Base-by-base conservation (phyloP, 2,797 vertebrate species). In the Cirrhinus molitorella region DNA sequence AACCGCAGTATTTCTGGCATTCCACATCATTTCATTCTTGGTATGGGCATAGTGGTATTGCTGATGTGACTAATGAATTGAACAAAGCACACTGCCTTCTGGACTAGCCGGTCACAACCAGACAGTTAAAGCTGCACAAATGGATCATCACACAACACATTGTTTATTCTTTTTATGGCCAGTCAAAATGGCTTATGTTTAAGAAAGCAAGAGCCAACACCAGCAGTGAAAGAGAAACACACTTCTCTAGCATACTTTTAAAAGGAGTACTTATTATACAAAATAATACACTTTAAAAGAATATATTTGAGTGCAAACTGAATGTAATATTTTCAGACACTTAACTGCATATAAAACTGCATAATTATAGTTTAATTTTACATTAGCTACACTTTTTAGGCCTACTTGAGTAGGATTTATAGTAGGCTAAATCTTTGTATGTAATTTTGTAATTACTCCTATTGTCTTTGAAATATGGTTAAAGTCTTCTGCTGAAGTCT, bases 11-110 rank as follows among this genome's bases (percentile, higher is more conserved):
- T 28, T 53, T 40, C 16, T 40, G 77, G 23, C 31, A 55, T 19
- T 79, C 67, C 13, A 67, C 67, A 21, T n/a, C 9, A 11, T 67
- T 49, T 25, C 19, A 68, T 70, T 70, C 66, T 68, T 25, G 16
- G 7, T 23, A 37, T 34, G 28, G 49, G 13, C 53, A 28, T 55
- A 17, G 65, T 57, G 34, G 23, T 43, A 28, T 28, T 43, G 47
- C 49, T 74, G 49, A 74, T 55, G 47, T 68, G 49, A 53, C 31
- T 68, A 43, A 43, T 77, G 23, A 61, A 31, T 11, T 79, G 31
- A 53, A 21, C 14, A 40, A 67, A 19, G n/a, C n/a, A 59, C 34
- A 59, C 9, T 40, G 51, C 12, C 6, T 80, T 80, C 67, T 47
- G 25, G 16, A 68, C 16, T 8, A 68, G 61, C 28, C 3, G 12